These are phyloP conservation scores for Amazonetta brasiliensis DNA, from an alignment of 2,797 vertebrate genomes.

Conservation along the genomic window DNA sequence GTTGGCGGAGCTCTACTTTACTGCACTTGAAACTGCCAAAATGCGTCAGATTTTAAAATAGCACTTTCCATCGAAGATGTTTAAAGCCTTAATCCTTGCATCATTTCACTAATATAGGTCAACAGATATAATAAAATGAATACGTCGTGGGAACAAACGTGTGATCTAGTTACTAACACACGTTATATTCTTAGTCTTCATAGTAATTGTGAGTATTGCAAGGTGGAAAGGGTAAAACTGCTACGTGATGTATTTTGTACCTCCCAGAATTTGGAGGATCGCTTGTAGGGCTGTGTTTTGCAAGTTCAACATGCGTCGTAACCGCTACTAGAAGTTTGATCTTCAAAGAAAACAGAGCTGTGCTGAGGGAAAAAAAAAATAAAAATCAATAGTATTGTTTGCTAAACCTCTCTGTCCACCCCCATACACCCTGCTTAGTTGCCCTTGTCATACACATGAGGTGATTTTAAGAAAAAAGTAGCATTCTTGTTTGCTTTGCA, in stretches of 20 bases:
- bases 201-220: neutral
- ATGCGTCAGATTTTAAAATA: neutral
- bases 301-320: neutral
- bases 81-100: conserved; percentile 22
- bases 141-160: neutral
- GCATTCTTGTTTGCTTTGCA: neutral
- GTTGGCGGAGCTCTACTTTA: neutral
- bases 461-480: neutral
- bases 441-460: neutral
- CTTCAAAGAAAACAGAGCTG: neutral
- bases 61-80: neutral
- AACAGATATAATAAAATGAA: neutral
- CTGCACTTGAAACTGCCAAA: conserved; percentile 5
- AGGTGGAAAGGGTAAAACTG: neutral
- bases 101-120: neutral
- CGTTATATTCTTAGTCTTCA: neutral
- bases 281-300: neutral
- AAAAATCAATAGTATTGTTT: fast-evolving
- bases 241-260: neutral
- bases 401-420: neutral
- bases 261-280: neutral
- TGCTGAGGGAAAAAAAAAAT: no score
- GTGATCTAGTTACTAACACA: neutral
- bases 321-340: neutral
- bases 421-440: neutral